phyloP scores from a whole-genome alignment of 37 sponge, comb jelly and placozoan genomes.

The Bolinopsis microptera region DNA sequence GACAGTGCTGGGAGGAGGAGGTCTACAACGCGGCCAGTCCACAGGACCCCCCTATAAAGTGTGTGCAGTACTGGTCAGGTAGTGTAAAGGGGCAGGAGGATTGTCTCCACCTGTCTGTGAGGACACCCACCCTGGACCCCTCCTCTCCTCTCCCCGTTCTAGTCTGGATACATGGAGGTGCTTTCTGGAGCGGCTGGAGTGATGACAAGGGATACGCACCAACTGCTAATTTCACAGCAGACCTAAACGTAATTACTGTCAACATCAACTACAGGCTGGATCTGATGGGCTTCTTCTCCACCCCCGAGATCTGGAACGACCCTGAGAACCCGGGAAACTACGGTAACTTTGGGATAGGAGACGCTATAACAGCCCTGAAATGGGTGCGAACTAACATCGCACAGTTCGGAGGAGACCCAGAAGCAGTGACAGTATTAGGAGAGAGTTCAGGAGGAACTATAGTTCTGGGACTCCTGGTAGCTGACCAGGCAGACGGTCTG shows the following conservation, averaged over 20 bases:
- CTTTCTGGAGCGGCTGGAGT: constrained; percentile 35
- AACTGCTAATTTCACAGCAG: background rate
- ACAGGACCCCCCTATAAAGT: background rate
- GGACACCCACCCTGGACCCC: background rate
- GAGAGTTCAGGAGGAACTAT: constrained; percentile 62
- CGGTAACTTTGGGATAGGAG: constrained; percentile 63
- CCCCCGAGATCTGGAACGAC: constrained; percentile 57
- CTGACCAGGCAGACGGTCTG: constrained; percentile 52
- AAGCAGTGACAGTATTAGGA: constrained; percentile 31
- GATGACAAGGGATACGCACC: constrained; percentile 43
- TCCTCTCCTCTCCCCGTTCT: constrained; percentile 4
- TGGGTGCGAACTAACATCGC: constrained; percentile 52
- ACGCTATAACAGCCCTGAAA: constrained; percentile 49
- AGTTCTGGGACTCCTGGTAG: constrained; percentile 46
- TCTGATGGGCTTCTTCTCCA: constrained; percentile 59
- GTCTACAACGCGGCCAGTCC: background rate
- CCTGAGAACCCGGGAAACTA: constrained; percentile 20
- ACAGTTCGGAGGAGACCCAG: constrained; percentile 40
- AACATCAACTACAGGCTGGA: constrained; percentile 66
- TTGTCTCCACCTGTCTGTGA: constrained; percentile 55
- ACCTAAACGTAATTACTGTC: constrained; percentile 45
- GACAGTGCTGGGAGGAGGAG: constrained; percentile 58
- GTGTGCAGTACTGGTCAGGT: constrained; percentile 26
- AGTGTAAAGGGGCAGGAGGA: constrained; percentile 51
- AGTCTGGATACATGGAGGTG: constrained; percentile 64